These are phyloP conservation scores for Armadillidium nasatum DNA, from an alignment of 1,140 invertebrate genomes.

Conservation along the genomic window DNA sequence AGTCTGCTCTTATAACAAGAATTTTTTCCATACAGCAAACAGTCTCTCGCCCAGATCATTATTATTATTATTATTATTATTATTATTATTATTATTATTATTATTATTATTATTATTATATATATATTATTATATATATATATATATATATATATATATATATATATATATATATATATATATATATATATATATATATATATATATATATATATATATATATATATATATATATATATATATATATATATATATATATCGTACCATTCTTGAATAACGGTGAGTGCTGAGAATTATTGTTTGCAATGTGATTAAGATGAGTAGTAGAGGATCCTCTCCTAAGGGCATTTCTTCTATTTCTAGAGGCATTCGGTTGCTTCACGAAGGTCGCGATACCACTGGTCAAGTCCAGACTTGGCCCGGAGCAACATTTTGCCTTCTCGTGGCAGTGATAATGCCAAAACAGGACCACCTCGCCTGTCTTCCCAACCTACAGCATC, in stretches of 20 bases:
- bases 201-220: conserved; percentile 17
- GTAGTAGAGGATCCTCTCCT: conserved; percentile 44
- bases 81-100: too few relatives aligned
- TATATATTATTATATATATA: background rate
- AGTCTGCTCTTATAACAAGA: too few relatives aligned
- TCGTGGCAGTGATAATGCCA: conserved; percentile 54
- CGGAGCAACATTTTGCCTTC: conserved; percentile 59
- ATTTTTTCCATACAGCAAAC: too few relatives aligned
- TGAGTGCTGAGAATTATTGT: conserved; percentile 48
- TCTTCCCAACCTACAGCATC: conserved; percentile 62
- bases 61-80: too few relatives aligned
- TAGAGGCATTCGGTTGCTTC: conserved; percentile 41
- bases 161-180: conserved; percentile 26
- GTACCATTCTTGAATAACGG: conserved; percentile 3
- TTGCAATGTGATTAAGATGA: conserved; percentile 58
- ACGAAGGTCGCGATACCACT: conserved; percentile 42
- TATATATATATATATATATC: too few relatives aligned
- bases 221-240: conserved; percentile 2
- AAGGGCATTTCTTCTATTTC: conserved; percentile 34
- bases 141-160: conserved; percentile 16
- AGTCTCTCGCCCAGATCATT: too few relatives aligned
- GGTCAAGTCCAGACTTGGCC: conserved; percentile 45
- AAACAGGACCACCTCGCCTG: conserved; percentile 53
- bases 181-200: conserved; percentile 29
- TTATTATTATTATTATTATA: too few relatives aligned